These are phyloP conservation scores for Onychomys leucogaster DNA, from an alignment of 2,797 vertebrate genomes.

Conservation along the genomic window DNA sequence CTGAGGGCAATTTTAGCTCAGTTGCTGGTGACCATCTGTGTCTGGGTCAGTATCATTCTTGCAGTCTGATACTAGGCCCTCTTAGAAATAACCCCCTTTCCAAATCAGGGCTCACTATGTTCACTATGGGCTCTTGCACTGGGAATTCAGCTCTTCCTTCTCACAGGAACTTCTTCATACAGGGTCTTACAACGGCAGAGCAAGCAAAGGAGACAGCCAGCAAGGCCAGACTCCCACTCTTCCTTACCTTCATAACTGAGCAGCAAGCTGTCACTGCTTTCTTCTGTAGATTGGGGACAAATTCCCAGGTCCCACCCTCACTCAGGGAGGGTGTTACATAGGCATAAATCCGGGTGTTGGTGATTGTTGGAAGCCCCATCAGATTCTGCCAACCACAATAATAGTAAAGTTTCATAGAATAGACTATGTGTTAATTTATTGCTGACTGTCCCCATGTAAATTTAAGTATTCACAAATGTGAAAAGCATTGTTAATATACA, in stretches of 20 bases:
- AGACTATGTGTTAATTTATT: not conserved
- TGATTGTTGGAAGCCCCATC: not conserved
- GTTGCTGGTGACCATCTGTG: not conserved
- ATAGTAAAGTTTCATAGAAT: not conserved
- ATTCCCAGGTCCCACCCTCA: not conserved
- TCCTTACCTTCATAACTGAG: not conserved
- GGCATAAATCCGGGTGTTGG: not conserved
- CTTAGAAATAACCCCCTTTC: not conserved
- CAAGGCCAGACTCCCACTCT: not conserved
- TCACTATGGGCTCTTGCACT: not conserved
- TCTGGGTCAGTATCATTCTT: not conserved
- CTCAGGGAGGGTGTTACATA: not conserved
- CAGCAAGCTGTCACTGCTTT: not conserved
- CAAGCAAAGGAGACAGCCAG: not conserved
- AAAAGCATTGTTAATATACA: not conserved
- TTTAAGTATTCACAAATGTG: not conserved
- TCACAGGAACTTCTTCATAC: not conserved
- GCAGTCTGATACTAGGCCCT: not conserved
- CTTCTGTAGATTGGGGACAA: not conserved
- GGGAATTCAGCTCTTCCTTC: not conserved
- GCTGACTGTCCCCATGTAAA: not conserved
- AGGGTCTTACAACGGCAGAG: not conserved
- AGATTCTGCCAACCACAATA: not conserved
- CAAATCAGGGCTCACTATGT: not conserved
- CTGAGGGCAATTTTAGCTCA: not conserved